Conservation (phyloP, 2,797 vertebrate genomes). For the Delichon dasypus region DNA sequence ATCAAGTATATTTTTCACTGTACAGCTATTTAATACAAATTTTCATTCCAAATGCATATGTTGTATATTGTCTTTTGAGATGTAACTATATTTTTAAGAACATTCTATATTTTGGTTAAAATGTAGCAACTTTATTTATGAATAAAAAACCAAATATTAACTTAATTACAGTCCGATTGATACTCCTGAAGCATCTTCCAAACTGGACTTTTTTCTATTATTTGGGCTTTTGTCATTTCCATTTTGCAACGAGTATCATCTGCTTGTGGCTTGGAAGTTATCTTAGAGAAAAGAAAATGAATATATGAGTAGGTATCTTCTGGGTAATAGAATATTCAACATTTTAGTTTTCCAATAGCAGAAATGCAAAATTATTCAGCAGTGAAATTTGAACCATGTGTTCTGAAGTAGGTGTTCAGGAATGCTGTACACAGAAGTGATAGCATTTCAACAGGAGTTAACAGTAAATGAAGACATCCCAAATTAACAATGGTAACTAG, state of each 20-base stretch:
- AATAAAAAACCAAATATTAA: slow-evolving; percentile 24
- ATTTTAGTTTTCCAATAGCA: neutral
- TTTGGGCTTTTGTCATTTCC: slow-evolving; percentile 78
- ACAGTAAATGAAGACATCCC: neutral
- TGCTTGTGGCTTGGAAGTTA: slow-evolving; percentile 83
- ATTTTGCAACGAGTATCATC: slow-evolving; percentile 81
- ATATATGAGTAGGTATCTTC: neutral
- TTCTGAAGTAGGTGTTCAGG: neutral
- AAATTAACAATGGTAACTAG: neutral
- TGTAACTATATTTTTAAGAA: slow-evolving; percentile 20
- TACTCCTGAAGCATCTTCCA: slow-evolving; percentile 85
- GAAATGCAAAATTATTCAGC: neutral
- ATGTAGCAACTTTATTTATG: slow-evolving; percentile 36
- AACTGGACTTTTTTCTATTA: slow-evolving; percentile 81
- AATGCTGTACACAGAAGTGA: neutral
- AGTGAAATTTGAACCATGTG: neutral
- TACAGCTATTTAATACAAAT: neutral
- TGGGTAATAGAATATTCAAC: neutral
- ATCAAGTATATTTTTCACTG: neutral
- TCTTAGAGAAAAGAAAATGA: slow-evolving; percentile 73
- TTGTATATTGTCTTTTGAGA: slow-evolving; percentile 6
- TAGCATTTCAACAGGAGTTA: neutral
- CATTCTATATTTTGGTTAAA: slow-evolving; percentile 39
- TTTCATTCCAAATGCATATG: neutral
- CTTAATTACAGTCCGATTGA: slow-evolving; percentile 50